Base-by-base conservation (phyloP, 2,113 vertebrate genomes). In the Zapornia atra region DNA sequence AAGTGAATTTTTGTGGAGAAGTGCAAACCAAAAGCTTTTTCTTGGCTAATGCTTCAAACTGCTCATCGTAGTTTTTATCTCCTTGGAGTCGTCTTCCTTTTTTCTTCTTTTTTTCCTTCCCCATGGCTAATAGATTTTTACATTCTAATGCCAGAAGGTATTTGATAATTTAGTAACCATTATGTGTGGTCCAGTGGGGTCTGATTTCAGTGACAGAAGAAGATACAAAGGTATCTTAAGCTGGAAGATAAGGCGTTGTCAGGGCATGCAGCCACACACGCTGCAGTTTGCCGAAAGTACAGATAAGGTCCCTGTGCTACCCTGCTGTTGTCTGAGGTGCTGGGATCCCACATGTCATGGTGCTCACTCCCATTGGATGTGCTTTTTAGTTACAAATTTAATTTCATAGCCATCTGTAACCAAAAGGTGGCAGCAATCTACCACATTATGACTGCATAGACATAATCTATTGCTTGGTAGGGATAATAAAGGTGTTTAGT, bases 371-470 rank as follows among this genome's bases (percentile, higher is more conserved):
- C 25, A 11, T 33, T 44, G 2, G 5, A 0, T 18, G 5, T 33
- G 13, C 3, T 0, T 12, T 38, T 78, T 13, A 11, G 38, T 13
- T 68, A 48, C 5, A 29, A 46, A 31, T 33, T 38, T 42, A 6
- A 28, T 34, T 85, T 72, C 19, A 10, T 42, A 56, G 1, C 25
- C 11, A 4, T 40, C n/a, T 92, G 18, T 80, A 44, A 63, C 93
- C 97, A 69, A 90, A 56, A 95, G 97, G 87, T 95, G 97, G 97
- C 97, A 96, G 95, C 91, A 96, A 22, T 33, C 25, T 36, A 50
- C 93, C 34, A 17, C 36, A 0, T 17, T 50, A 2, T 25, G 31
- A 10, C 12, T 38, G 24, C 15, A 17, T 36, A 42, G 40, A 31
- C 15, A 9, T 10, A 7, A 15, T n/a, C 0, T 2, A 4, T 56